A percentile compares a stretch with the other conserved stretches of the same genome.
These are phyloP conservation scores for Melikaiella ostensackeni DNA, from an alignment of 2,888 invertebrate species.

Conservation along the genomic window DNA sequence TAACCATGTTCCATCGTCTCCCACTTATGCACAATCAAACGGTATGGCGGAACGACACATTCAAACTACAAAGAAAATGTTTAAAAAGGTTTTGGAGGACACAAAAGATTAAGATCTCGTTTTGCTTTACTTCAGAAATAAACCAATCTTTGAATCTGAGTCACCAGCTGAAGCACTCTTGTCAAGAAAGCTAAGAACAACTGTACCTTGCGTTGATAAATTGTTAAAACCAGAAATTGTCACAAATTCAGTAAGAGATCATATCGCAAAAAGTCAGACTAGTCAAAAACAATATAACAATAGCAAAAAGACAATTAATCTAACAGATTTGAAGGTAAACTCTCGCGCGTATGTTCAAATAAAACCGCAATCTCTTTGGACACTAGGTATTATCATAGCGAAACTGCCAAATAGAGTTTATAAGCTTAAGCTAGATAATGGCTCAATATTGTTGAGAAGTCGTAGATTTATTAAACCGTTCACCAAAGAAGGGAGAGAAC, in stretches of 20 bases:
- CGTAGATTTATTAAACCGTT: too few species aligned
- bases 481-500: too few species aligned
- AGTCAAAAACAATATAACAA: slow-evolving; percentile 41
- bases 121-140: slow-evolving; percentile 53
- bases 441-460: too few species aligned
- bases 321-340: neutral
- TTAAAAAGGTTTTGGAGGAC: slow-evolving; percentile 33
- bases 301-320: neutral
- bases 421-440: too few species aligned
- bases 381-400: neutral
- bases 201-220: neutral
- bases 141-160: slow-evolving; percentile 48
- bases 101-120: slow-evolving; percentile 46
- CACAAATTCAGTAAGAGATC: too few species aligned
- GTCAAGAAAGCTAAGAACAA: slow-evolving; percentile 30
- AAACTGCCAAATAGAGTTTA: too few species aligned
- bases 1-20: slow-evolving; percentile 38
- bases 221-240: neutral
- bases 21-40: slow-evolving; percentile 47
- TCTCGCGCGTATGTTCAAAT: neutral
- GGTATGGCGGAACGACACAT: slow-evolving; percentile 47
- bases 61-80: slow-evolving; percentile 48
- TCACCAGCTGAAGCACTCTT: slow-evolving; percentile 51
- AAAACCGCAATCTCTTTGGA: neutral
- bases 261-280: slow-evolving; percentile 18